Percentiles rank a stretch among this genome's conserved stretches.
These are phyloP conservation scores for Aphodius granarius DNA, from an alignment of 2,888 invertebrate genomes.

Conservation along the genomic window DNA sequence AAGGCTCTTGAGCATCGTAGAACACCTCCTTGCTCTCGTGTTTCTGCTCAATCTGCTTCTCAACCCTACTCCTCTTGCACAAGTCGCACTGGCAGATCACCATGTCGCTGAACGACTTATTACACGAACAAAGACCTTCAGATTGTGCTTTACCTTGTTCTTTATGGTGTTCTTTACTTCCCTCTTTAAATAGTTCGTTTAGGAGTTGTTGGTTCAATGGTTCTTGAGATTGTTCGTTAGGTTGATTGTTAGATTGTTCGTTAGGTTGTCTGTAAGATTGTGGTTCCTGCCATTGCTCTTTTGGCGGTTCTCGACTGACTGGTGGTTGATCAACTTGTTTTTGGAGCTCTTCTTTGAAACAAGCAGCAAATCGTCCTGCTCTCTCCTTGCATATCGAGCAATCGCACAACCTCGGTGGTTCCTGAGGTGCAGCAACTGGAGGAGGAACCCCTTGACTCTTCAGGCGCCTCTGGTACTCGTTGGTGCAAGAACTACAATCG, in stretches of 20 bases:
- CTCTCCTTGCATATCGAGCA: background rate
- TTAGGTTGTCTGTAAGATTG: too few species aligned
- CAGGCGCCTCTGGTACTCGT: background rate
- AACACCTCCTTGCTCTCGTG: background rate
- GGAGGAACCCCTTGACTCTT: background rate
- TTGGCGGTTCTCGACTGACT: too few species aligned
- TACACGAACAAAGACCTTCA: too few species aligned
- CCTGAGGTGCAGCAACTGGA: background rate
- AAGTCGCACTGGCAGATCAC: background rate
- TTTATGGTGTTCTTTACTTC: too few species aligned
- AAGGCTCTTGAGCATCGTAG: background rate
- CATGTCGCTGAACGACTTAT: background rate
- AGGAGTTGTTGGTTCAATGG: too few species aligned
- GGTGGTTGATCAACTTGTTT: too few species aligned
- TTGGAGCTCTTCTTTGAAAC: too few species aligned
- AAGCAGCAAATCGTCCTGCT: too few species aligned
- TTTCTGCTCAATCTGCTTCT: background rate
- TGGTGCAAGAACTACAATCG: background rate
- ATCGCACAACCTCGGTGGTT: background rate
- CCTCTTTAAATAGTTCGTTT: too few species aligned
- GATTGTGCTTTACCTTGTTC: too few species aligned
- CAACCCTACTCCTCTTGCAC: background rate
- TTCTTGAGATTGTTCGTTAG: too few species aligned
- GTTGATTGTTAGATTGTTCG: background rate
- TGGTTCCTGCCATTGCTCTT: too few species aligned